A percentile compares a stretch with the other conserved stretches of the same genome.
Conservation (phyloP, 2,888 invertebrate genomes). For the Andrena flavipes region DNA sequence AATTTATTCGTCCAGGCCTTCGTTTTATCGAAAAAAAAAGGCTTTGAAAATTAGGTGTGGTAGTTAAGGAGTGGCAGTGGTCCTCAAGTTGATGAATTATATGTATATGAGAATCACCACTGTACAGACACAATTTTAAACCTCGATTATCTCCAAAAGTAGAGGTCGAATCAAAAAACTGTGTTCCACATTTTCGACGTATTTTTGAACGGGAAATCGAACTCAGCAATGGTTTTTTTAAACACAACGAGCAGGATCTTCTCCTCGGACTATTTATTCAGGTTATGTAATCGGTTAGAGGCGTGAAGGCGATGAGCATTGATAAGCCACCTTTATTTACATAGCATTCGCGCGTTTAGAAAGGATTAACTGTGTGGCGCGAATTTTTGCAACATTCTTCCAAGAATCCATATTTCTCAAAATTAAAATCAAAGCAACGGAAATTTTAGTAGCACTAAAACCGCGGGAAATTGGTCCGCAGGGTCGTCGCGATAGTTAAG, state of each 20-base stretch:
- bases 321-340: conserved; percentile 20
- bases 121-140: not conserved
- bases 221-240: no score
- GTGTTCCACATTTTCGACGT: not conserved
- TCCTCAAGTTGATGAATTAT: no score
- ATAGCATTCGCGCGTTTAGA: not conserved
- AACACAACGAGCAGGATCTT: not conserved
- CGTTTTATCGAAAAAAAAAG: not conserved
- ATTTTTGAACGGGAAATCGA: not conserved
- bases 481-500: not conserved
- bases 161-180: not conserved
- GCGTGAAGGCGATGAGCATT: not conserved
- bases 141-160: not conserved
- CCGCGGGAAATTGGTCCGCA: not conserved
- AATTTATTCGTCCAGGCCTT: not conserved
- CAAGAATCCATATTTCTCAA: not conserved
- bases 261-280: not conserved
- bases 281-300: not conserved
- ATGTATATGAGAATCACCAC: not conserved
- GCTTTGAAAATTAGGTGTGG: not conserved
- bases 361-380: not conserved
- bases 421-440: not conserved
- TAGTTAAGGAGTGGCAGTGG: not conserved
- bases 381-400: not conserved
- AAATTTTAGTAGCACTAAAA: not conserved